These are phyloP conservation scores for Rattus norvegicus DNA, from an alignment of 2,113 vertebrate species.

Conservation along the genomic window GRCr8 NC_086037.1:4432501-4433000, in stretches of 20 bases:
- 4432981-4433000: neutral
- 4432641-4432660: neutral
- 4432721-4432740: too few relatives aligned
- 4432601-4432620: neutral
- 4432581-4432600: neutral
- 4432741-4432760: neutral
- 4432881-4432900: neutral
- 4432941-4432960: neutral
- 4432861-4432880: neutral
- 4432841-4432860: neutral
- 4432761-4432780: neutral
- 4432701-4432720: neutral
- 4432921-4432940: neutral
- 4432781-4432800: neutral
- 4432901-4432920: neutral
- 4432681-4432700: neutral
- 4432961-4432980: neutral
- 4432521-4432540: neutral
- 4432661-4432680: neutral
- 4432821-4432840: neutral
- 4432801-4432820: neutral
- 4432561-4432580: neutral
- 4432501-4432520: neutral
- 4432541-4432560: neutral
- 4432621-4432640: neutral